Evolutionary conservation across 2,113 vertebrate genomes (phyloP), one percentile per base, ranked within the genome.

Genomic region (Loxodonta africana): DNA sequence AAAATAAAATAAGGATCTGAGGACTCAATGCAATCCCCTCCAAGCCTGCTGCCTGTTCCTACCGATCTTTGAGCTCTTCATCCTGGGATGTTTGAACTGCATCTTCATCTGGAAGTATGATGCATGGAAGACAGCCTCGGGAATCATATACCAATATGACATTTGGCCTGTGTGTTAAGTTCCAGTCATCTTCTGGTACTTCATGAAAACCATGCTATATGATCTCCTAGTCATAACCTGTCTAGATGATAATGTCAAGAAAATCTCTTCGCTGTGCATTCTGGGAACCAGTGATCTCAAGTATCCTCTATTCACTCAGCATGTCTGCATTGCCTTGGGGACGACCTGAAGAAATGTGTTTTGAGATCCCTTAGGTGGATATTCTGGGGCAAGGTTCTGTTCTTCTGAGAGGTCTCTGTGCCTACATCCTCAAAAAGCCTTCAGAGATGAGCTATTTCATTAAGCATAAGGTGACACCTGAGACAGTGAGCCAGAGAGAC

Each of bases 1-100:
- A 20, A 94, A 67, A n/a, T 82, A 92, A 95, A 25, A 89, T 48
- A 37, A 8, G 88, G 23, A 86, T 69, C 90, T 60, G 28, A 17
- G 30, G 44, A 91, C 65, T 94, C 67, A 62, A 25, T 41, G 57
- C 28, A 73, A 21, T 85, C 90, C 86, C 8, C 46, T 80, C 46
- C 73, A n/a, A 62, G 33, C 62, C 8, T 44, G 41, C 28, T 26
- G 5, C 10, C 14, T 0, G 2, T 51, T 67, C 48, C 53, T 25
- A 90, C 6, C 78, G 33, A 37, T 14, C 33, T 44, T 57, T 81
- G 44, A 91, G 23, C 26, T 82, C 46, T 78, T 48, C 67, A 6
- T 71, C 20, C 6, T 25, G 18, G 6, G 2, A 3, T 44, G 2
- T 88, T 74, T 93, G 74, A 4, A 69, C 63, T 10, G 78, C 41